Evolutionary conservation across 2,888 invertebrate species (phyloP).

Genomic region (Sepiola atlantica): DNA sequence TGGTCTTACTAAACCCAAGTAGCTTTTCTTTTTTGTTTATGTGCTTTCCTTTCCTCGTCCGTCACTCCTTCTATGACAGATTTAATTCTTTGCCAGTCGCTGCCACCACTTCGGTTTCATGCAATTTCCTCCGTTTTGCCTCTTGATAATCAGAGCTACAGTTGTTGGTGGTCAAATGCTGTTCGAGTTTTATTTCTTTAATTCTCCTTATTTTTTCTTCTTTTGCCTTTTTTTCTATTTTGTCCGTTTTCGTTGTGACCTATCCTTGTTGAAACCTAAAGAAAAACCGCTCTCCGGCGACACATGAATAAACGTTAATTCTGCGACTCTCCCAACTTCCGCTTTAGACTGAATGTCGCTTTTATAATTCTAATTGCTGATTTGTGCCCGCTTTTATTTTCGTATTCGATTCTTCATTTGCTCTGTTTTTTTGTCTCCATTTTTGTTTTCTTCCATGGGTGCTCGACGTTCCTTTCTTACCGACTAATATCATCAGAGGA

Average conservation of each 20-base stretch:
- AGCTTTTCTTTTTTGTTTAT: no score
- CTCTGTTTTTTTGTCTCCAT: not conserved
- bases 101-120: not conserved
- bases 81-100: not conserved
- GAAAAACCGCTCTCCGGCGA: not conserved
- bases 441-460: not conserved
- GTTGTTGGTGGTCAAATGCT: constrained; percentile 12
- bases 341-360: constrained; percentile 33
- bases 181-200: not conserved
- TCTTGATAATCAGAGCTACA: constrained; percentile 32
- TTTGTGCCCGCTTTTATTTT: constrained; percentile 42
- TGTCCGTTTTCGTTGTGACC: constrained; percentile 42
- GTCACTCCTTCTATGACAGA: no score
- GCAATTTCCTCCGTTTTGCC: not conserved
- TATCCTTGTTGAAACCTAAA: constrained; percentile 36
- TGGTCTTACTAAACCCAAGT: no score
- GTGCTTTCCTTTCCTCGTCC: no score
- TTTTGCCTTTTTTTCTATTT: not conserved
- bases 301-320: constrained; percentile 45
- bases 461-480: not conserved
- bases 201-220: not conserved
- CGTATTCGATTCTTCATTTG: constrained; percentile 34
- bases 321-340: constrained; percentile 43
- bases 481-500: not conserved
- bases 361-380: constrained; percentile 38